These are phyloP conservation scores for Hylaea fasciaria DNA, from an alignment of 2,888 invertebrate species.

Conservation along the genomic window DNA sequence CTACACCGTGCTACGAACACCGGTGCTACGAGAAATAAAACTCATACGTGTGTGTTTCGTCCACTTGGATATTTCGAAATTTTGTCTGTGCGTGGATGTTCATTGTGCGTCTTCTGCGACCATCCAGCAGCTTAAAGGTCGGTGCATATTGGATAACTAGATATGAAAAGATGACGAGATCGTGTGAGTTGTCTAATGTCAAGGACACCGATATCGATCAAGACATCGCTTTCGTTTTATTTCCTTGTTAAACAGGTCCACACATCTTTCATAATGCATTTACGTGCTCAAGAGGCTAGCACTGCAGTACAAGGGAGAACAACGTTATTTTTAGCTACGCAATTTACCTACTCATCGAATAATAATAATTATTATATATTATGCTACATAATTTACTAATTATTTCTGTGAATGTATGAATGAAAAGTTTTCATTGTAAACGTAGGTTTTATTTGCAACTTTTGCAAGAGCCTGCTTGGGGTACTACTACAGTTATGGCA, in stretches of 20 bases:
- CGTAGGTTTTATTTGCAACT: too few relatives aligned
- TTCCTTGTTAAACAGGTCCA: not conserved
- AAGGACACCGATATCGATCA: constrained; percentile 81
- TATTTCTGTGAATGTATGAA: too few relatives aligned
- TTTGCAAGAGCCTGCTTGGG: too few relatives aligned
- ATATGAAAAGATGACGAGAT: constrained; percentile 57
- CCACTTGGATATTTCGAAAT: constrained; percentile 45
- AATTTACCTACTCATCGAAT: not conserved
- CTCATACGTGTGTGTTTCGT: constrained; percentile 61
- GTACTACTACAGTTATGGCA: too few relatives aligned
- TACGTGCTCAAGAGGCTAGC: not conserved
- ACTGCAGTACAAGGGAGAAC: too few relatives aligned
- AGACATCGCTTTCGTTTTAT: constrained; percentile 41
- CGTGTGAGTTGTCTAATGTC: constrained; percentile 69
- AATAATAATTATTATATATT: too few relatives aligned
- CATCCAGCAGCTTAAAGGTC: constrained; percentile 57
- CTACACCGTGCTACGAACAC: constrained; percentile 50
- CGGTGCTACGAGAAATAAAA: constrained; percentile 22
- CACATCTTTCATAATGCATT: not conserved
- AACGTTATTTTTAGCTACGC: not conserved
- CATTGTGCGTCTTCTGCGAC: constrained; percentile 54
- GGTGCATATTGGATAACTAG: constrained; percentile 62
- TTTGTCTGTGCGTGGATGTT: constrained; percentile 52
- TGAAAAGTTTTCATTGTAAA: too few relatives aligned
- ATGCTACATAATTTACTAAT: too few relatives aligned